Conservation (phyloP, 2,113 vertebrate genomes). For the Sinocyclocheilus rhinocerous region DNA sequence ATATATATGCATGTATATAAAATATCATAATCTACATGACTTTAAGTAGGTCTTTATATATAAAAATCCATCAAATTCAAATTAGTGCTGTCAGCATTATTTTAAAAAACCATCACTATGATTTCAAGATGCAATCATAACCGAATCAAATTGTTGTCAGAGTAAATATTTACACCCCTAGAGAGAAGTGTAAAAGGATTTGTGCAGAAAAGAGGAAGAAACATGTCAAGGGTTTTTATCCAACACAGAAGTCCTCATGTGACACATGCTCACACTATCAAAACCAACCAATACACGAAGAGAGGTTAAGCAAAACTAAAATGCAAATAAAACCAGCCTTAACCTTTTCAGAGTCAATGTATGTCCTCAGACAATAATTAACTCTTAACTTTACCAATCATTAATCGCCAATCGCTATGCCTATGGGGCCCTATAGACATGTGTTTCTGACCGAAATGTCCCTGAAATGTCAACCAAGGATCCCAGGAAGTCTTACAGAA, state of each 20-base stretch:
- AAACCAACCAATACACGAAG: neutral
- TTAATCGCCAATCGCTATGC: neutral
- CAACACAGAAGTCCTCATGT: neutral
- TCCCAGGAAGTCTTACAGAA: conserved; percentile 42
- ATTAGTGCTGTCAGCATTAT: too few species aligned
- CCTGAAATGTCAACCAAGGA: neutral
- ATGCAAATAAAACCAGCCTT: conserved; percentile 30
- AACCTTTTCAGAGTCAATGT: conserved; percentile 31
- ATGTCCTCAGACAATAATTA: neutral
- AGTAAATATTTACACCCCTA: neutral
- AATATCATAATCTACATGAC: too few species aligned
- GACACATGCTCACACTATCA: neutral
- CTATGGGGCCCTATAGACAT: neutral
- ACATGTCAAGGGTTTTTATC: neutral
- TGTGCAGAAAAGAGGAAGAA: neutral
- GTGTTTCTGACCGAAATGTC: conserved; percentile 46
- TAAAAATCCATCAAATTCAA: too few species aligned
- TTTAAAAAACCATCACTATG: too few species aligned
- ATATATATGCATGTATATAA: too few species aligned
- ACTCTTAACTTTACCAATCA: neutral
- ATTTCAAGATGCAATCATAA: too few species aligned
- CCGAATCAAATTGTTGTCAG: neutral
- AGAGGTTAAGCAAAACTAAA: neutral
- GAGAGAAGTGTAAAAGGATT: neutral
- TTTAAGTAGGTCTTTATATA: too few species aligned